phyloP scores from a whole-genome alignment of 2,888 invertebrate species.

The Brachypterus glaber region DNA sequence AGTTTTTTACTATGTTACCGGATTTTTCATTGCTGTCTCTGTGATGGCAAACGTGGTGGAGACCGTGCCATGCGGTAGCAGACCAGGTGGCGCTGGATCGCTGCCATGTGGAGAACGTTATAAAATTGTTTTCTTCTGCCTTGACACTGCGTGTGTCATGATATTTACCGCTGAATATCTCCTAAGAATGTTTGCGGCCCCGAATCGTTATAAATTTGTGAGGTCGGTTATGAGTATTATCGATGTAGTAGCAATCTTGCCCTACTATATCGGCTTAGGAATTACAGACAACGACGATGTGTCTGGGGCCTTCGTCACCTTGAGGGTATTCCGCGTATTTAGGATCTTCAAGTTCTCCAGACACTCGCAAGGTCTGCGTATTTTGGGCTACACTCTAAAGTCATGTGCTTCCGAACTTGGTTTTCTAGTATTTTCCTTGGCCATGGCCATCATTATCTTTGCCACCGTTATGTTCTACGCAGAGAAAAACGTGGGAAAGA shows the following conservation, averaged over 20 bases:
- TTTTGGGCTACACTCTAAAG: slow-evolving; percentile 98
- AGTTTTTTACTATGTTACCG: slow-evolving; percentile 99
- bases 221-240: slow-evolving; percentile 99
- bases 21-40: slow-evolving; percentile 98
- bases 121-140: slow-evolving; percentile 96
- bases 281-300: slow-evolving; percentile 98
- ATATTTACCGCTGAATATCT: slow-evolving; percentile 99
- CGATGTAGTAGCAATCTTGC: slow-evolving; percentile 98
- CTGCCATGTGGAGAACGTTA: slow-evolving; percentile 95
- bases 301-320: slow-evolving; percentile 96
- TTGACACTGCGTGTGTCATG: slow-evolving; percentile 99
- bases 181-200: slow-evolving; percentile 93
- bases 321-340: slow-evolving; percentile 98
- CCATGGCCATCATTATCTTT: slow-evolving; percentile 99
- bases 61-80: slow-evolving; percentile 87
- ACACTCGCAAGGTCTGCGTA: slow-evolving; percentile 96
- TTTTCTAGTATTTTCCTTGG: slow-evolving; percentile 97
- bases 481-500: slow-evolving; percentile 95
- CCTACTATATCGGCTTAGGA: slow-evolving; percentile 96
- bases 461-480: slow-evolving; percentile 99
- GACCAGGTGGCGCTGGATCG: slow-evolving; percentile 78
- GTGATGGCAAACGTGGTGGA: slow-evolving; percentile 99
- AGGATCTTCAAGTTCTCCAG: slow-evolving; percentile 99
- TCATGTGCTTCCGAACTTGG: slow-evolving; percentile 98
- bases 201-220: slow-evolving; percentile 94